These are phyloP conservation scores for Tribolium freemani DNA, from an alignment of 2,888 invertebrate species.

Conservation along the genomic window DNA sequence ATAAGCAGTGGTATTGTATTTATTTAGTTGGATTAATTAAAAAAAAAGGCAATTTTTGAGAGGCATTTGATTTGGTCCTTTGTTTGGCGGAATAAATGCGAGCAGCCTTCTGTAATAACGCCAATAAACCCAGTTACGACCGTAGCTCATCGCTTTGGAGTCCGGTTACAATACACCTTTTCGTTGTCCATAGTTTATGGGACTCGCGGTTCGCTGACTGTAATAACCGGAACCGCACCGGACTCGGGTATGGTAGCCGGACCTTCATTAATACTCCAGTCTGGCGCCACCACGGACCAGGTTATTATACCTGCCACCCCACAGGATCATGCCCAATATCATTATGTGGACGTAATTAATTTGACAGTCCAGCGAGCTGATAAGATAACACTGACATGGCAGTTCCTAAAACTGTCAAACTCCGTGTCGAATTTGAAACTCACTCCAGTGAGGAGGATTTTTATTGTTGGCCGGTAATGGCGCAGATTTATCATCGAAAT, in stretches of 20 bases:
- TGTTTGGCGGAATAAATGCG: not conserved
- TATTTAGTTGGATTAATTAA: too few species aligned
- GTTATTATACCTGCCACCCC: constrained; percentile 40
- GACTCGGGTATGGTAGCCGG: constrained; percentile 51
- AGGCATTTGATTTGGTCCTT: not conserved
- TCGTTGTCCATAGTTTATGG: constrained; percentile 61
- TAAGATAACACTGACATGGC: constrained; percentile 17
- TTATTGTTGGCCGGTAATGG: not conserved
- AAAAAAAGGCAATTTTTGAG: too few species aligned
- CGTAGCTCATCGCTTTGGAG: constrained; percentile 57
- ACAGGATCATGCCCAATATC: constrained; percentile 12
- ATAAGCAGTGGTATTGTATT: too few species aligned
- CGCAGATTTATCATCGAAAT: constrained; percentile 38
- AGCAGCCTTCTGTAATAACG: constrained; percentile 41
- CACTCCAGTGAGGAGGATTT: not conserved
- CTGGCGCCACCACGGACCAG: constrained; percentile 56
- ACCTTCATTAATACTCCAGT: constrained; percentile 60
- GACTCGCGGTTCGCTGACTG: constrained; percentile 58
- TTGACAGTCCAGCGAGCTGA: constrained; percentile 32
- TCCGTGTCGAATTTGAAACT: not conserved
- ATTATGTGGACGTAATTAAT: constrained; percentile 37
- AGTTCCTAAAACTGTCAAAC: constrained; percentile 6
- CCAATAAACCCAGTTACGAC: constrained; percentile 58
- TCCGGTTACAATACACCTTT: constrained; percentile 59
- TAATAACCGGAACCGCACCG: constrained; percentile 64